Evolutionary conservation across 2,888 invertebrate genomes (phyloP).

Genomic region (Apodemia duryi): DNA sequence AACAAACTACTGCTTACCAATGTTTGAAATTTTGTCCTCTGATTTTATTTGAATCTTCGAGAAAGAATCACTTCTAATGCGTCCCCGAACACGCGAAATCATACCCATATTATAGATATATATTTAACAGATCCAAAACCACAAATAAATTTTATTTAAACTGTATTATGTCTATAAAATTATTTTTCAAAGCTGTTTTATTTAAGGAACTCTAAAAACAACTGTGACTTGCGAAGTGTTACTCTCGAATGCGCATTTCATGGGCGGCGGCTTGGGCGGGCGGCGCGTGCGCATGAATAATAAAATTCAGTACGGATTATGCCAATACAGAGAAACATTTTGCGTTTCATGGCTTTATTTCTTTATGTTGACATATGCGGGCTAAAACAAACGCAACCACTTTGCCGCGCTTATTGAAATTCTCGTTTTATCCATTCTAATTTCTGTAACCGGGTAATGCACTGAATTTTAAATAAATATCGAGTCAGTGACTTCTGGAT

Average conservation of each 20-base stretch:
- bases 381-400: conserved; percentile 33
- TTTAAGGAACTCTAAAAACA: conserved; percentile 30
- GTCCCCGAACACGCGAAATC: conserved; percentile 84
- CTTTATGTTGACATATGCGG: not conserved
- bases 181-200: conserved; percentile 1
- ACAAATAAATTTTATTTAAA: conserved; percentile 6
- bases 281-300: conserved; percentile 39
- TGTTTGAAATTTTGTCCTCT: conserved; percentile 85
- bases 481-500: conserved; percentile 62
- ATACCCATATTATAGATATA: conserved; percentile 77
- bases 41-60: conserved; percentile 81
- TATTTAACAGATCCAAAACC: conserved; percentile 17
- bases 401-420: conserved; percentile 22
- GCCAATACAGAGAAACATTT: conserved; percentile 34
- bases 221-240: conserved; percentile 48
- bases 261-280: conserved; percentile 50
- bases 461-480: conserved; percentile 33
- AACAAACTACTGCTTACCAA: conserved; percentile 64
- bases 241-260: conserved; percentile 63
- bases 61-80: conserved; percentile 81
- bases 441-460: conserved; percentile 3
- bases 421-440: not conserved
- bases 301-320: conserved; percentile 23
- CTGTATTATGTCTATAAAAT: not conserved
- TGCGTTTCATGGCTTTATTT: conserved; percentile 37